A percentile compares a stretch with the other conserved stretches of the same genome.
Conservation (phyloP, 2,113 vertebrate genomes). For the Elephantulus edwardii region DNA sequence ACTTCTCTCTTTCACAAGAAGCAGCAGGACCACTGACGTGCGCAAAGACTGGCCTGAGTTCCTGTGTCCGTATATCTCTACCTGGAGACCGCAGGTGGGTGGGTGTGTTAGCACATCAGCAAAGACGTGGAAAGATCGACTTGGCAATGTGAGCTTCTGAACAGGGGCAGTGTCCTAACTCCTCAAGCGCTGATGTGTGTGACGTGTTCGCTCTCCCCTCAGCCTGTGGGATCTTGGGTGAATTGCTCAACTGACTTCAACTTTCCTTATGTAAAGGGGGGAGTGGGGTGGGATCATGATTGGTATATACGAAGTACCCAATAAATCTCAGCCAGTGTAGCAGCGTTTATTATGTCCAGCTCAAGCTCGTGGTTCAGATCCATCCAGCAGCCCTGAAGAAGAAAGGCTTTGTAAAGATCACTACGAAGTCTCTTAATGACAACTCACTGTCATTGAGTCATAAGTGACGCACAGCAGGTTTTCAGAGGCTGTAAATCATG, state of each 20-base stretch:
- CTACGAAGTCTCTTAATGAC: no score
- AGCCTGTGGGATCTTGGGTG: neutral
- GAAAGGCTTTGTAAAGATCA: no score
- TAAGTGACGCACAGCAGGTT: no score
- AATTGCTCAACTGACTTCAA: neutral
- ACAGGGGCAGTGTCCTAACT: neutral
- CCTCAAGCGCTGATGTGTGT: neutral
- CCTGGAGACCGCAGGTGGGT: neutral
- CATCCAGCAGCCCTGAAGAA: no score
- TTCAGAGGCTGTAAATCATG: no score
- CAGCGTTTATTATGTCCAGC: neutral
- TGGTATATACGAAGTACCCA: neutral
- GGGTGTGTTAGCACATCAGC: accelerated
- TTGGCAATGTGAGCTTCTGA: neutral
- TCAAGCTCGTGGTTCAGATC: no score
- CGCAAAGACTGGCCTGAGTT: neutral
- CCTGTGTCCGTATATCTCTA: accelerated
- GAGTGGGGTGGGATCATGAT: neutral
- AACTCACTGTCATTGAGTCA: no score
- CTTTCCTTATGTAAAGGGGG: neutral
- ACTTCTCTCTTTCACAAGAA: neutral
- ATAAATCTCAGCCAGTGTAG: neutral
- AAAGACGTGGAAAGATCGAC: neutral
- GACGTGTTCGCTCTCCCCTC: no score
- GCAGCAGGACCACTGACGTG: neutral